These are phyloP conservation scores for Echinops telfairi DNA, from an alignment of 2,113 vertebrate genomes.

Conservation along the genomic window DNA sequence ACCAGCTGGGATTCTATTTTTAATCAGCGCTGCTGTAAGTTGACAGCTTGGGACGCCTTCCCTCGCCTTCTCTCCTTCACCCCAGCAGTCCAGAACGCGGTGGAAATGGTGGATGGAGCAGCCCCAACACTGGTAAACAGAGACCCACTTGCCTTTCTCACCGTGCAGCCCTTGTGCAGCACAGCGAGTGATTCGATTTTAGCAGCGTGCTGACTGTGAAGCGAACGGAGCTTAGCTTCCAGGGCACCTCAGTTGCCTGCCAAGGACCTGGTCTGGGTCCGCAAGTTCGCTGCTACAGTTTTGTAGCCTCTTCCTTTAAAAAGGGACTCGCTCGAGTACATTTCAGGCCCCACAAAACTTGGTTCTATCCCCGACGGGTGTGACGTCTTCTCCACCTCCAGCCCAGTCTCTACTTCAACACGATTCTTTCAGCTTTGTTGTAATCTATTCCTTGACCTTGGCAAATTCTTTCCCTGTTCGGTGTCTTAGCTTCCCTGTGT, in stretches of 20 bases:
- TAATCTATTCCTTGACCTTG: neutral
- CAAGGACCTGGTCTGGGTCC: neutral
- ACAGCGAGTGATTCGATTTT: neutral
- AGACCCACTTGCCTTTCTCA: neutral
- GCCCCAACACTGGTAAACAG: slow-evolving; percentile 23
- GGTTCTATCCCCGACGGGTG: neutral
- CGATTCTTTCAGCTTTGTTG: neutral
- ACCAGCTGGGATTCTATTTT: slow-evolving; percentile 81
- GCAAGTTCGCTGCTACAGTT: slow-evolving; percentile 26
- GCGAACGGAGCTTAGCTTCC: slow-evolving; percentile 10
- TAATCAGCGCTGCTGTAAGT: slow-evolving; percentile 64
- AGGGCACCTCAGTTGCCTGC: neutral
- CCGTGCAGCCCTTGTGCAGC: neutral
- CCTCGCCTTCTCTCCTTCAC: slow-evolving; percentile 59
- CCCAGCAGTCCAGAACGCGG: slow-evolving; percentile 60
- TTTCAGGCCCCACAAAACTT: neutral
- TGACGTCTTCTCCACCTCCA: neutral
- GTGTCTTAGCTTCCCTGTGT: slow-evolving; percentile 1
- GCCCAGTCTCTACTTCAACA: neutral
- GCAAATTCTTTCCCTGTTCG: slow-evolving; percentile 21
- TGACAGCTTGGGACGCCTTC: slow-evolving; percentile 79
- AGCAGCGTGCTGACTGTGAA: slow-evolving; percentile 1
- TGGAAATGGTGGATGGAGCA: slow-evolving; percentile 15
- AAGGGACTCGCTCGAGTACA: slow-evolving; percentile 31
- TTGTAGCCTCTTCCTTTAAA: neutral